These are phyloP conservation scores for Drosophila repletoides DNA, from an alignment of 1,140 invertebrate species.

Conservation along the genomic window DNA sequence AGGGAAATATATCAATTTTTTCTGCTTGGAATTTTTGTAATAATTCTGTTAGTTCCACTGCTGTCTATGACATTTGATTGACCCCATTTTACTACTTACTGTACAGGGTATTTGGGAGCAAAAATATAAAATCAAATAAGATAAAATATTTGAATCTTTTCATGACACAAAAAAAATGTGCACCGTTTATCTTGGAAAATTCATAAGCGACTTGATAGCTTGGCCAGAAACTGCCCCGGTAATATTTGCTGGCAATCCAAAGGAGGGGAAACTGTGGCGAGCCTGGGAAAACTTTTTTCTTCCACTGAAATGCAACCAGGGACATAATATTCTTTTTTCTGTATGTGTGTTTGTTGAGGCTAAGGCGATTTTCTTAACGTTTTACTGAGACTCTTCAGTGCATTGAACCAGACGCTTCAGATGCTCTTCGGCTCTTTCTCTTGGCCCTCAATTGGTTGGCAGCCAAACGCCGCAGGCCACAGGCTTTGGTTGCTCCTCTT, in stretches of 20 bases:
- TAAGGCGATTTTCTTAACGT: constrained; percentile 72
- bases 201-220: constrained; percentile 27
- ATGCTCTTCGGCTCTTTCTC: neutral
- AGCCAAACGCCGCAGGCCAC: constrained; percentile 51
- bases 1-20: neutral
- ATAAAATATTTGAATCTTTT: constrained; percentile 58
- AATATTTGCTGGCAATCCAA: constrained; percentile 22
- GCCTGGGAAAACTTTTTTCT: constrained; percentile 56
- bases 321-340: constrained; percentile 53
- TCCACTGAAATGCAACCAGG: constrained; percentile 45
- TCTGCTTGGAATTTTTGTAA: too few species aligned
- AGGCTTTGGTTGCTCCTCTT: constrained; percentile 37
- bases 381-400: constrained; percentile 56
- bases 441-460: constrained; percentile 57
- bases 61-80: too few species aligned
- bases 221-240: neutral
- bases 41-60: too few species aligned
- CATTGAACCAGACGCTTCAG: constrained; percentile 56
- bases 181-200: constrained; percentile 54
- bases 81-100: neutral
- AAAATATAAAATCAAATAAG: constrained; percentile 40
- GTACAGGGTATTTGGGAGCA: neutral
- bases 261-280: neutral
- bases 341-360: constrained; percentile 28
- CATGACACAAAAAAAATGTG: constrained; percentile 31